These are phyloP conservation scores for Rhea pennata DNA, from an alignment of 2,113 vertebrate genomes.

Conservation along the genomic window DNA sequence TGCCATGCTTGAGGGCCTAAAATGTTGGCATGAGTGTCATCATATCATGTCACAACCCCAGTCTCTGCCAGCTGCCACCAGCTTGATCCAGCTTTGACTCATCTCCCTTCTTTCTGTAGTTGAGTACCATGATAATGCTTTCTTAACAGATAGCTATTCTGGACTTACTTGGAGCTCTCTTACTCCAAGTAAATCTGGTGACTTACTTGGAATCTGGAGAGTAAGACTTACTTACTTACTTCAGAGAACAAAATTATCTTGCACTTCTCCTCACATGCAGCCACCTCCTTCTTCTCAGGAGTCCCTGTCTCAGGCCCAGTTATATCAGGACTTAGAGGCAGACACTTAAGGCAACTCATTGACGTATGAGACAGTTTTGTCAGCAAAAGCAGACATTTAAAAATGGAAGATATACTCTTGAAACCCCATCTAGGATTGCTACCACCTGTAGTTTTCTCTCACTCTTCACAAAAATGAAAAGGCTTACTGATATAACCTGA, in stretches of 20 bases:
- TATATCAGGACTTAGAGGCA: background rate
- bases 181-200: background rate
- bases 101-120: background rate
- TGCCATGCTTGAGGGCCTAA: background rate
- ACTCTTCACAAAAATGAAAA: background rate
- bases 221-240: background rate
- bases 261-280: background rate
- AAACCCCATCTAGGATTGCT: background rate
- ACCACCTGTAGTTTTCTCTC: background rate
- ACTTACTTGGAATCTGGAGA: too few species aligned
- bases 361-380: background rate
- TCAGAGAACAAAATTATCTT: background rate
- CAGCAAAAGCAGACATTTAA: too few species aligned
- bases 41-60: background rate
- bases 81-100: background rate
- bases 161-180: background rate
- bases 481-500: background rate
- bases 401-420: background rate
- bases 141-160: background rate
- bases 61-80: background rate
- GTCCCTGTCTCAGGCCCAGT: background rate
- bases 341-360: background rate
- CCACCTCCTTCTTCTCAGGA: background rate
- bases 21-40: background rate
- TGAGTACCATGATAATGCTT: background rate